Conservation (phyloP, 2,888 invertebrate species). For the Drosophila atripex region DNA sequence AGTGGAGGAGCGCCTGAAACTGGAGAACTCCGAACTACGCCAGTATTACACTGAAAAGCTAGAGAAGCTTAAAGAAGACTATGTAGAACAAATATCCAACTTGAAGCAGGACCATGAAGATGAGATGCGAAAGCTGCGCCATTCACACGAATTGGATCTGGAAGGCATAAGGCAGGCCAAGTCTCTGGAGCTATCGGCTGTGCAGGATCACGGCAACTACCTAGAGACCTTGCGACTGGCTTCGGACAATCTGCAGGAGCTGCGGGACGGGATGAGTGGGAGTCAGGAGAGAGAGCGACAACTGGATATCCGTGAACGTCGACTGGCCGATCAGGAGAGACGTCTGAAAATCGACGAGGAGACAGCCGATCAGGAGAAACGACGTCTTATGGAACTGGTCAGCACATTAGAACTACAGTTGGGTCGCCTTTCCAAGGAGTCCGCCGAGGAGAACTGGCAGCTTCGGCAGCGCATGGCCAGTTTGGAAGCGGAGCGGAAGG, state of each 20-base stretch:
- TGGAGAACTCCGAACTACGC: conserved; percentile 74
- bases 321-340: conserved; percentile 78
- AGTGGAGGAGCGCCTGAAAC: conserved; percentile 79
- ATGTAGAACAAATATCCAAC: conserved; percentile 66
- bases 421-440: conserved; percentile 77
- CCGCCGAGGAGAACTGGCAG: conserved; percentile 83
- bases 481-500: conserved; percentile 81
- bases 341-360: conserved; percentile 78
- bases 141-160: conserved; percentile 78
- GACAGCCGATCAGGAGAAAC: conserved; percentile 78
- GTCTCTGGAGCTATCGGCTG: conserved; percentile 80
- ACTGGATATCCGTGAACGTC: conserved; percentile 77
- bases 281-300: conserved; percentile 79
- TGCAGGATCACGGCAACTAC: conserved; percentile 83
- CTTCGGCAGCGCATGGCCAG: conserved; percentile 81
- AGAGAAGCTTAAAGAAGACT: conserved; percentile 63
- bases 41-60: conserved; percentile 78
- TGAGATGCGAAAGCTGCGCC: conserved; percentile 76
- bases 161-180: conserved; percentile 83
- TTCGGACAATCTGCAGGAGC: conserved; percentile 79
- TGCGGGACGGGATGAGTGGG: conserved; percentile 78
- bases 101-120: conserved; percentile 80
- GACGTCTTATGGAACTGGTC: conserved; percentile 82
- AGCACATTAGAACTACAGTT: conserved; percentile 82
- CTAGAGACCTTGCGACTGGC: conserved; percentile 81